A percentile compares a stretch with the other conserved stretches of the same genome.
These are phyloP conservation scores for Aurelia aurita DNA, from an alignment of 30 jellyfish, hydroid and myxozoan genomes.

Conservation along the genomic window DNA sequence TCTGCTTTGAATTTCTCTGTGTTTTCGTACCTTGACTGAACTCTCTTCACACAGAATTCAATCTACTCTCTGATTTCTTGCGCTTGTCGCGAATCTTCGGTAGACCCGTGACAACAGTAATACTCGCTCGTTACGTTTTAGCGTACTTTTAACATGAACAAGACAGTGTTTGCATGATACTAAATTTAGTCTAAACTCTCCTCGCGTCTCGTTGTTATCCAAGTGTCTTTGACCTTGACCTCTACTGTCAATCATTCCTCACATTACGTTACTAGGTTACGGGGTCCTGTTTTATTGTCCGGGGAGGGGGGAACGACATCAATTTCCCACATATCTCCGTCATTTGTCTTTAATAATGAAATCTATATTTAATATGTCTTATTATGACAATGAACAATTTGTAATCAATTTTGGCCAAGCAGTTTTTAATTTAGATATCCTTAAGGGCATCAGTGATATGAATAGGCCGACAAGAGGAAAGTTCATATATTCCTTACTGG, in stretches of 20 bases:
- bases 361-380: too few relatives aligned
- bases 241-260: conserved; percentile 17
- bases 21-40: too few relatives aligned
- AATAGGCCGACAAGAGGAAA: too few relatives aligned
- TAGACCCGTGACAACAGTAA: conserved; percentile 35
- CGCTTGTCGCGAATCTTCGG: conserved; percentile 29
- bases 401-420: too few relatives aligned
- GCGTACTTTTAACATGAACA: conserved; percentile 26
- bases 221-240: background rate
- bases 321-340: conserved; percentile 32
- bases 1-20: too few relatives aligned
- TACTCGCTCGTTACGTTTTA: conserved; percentile 30
- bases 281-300: conserved; percentile 38
- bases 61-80: conserved; percentile 50
- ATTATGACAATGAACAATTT: too few relatives aligned
- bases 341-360: too few relatives aligned
- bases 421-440: too few relatives aligned
- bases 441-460: too few relatives aligned
- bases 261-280: conserved; percentile 33
- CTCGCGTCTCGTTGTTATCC: conserved; percentile 28
- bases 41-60: too few relatives aligned
- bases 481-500: too few relatives aligned
- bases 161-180: background rate
- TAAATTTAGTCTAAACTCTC: conserved; percentile 26
- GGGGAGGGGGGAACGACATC: conserved; percentile 40